A percentile compares a stretch with the other conserved stretches of the same genome.
phyloP scores from a whole-genome alignment of 2,113 vertebrate genomes.

The Amblyopsis rosae region DNA sequence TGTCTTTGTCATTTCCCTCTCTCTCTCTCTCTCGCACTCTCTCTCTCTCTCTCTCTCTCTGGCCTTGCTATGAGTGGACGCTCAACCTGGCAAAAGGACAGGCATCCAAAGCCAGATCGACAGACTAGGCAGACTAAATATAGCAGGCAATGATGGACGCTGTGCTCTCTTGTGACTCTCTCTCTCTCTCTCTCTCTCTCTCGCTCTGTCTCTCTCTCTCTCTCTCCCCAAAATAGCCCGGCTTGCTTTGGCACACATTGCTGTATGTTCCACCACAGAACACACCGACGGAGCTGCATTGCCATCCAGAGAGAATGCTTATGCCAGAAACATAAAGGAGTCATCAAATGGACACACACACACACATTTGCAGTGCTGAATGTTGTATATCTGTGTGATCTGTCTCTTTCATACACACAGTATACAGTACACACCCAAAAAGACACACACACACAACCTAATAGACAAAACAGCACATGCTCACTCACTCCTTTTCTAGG shows the following conservation, averaged over 20 bases:
- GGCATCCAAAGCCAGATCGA: slow-evolving; percentile 60
- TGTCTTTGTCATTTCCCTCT: slow-evolving; percentile 33
- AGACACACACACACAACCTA: slow-evolving; percentile 14
- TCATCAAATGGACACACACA: slow-evolving; percentile 16
- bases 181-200: slow-evolving; percentile 13
- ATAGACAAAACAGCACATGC: not conserved
- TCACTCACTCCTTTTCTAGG: slow-evolving; percentile 32
- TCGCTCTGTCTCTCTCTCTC: slow-evolving; percentile 5
- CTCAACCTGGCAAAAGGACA: slow-evolving; percentile 42
- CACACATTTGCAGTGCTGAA: slow-evolving; percentile 1
- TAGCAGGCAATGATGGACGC: slow-evolving; percentile 61
- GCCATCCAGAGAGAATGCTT: slow-evolving; percentile 13
- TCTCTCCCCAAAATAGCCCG: slow-evolving; percentile 29
- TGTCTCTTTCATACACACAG: slow-evolving; percentile 18
- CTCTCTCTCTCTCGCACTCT: slow-evolving; percentile 36
- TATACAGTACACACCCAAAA: not conserved
- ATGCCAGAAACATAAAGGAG: slow-evolving; percentile 15
- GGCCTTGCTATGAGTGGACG: slow-evolving; percentile 48
- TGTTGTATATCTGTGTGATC: slow-evolving; percentile 1
- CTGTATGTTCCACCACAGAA: slow-evolving; percentile 39
- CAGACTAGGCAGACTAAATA: slow-evolving; percentile 68
- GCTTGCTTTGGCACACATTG: slow-evolving; percentile 30
- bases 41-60: slow-evolving; percentile 13
- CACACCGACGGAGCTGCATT: slow-evolving; percentile 2
- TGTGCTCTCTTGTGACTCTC: not conserved